phyloP scores from a whole-genome alignment of 2,888 invertebrate species.

The Patella pellucida region DNA sequence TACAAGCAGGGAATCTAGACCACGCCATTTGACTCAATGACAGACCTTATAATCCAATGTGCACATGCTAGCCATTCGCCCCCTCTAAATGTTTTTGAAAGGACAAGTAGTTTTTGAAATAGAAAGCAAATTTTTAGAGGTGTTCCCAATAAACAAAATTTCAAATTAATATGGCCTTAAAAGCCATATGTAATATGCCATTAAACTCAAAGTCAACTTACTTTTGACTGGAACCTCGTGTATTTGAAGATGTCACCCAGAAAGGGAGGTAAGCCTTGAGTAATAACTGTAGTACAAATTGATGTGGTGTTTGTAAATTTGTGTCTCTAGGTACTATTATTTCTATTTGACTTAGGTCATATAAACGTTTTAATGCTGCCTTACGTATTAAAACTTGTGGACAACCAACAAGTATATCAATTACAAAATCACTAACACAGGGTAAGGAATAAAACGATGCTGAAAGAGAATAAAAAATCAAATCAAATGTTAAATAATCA shows the following conservation, averaged over 20 bases:
- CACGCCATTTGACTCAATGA: too few relatives aligned
- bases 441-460: constrained; percentile 71
- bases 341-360: constrained; percentile 65
- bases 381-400: constrained; percentile 68
- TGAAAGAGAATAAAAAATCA: constrained; percentile 35
- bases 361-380: constrained; percentile 71
- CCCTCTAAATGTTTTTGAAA: too few relatives aligned
- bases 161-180: too few relatives aligned
- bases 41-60: too few relatives aligned
- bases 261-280: constrained; percentile 72
- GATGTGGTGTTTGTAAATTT: constrained; percentile 60
- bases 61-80: too few relatives aligned
- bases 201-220: constrained; percentile 31
- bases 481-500: constrained; percentile 11
- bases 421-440: constrained; percentile 71
- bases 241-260: constrained; percentile 72
- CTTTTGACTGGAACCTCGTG: constrained; percentile 71
- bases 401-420: constrained; percentile 72
- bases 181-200: too few relatives aligned
- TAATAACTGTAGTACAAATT: constrained; percentile 69
- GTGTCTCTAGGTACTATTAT: constrained; percentile 35
- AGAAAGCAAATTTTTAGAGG: too few relatives aligned
- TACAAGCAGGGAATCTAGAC: too few relatives aligned
- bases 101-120: too few relatives aligned
- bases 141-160: too few relatives aligned